phyloP scores from a whole-genome alignment of 2,888 invertebrate species.

The Platynereis dumerilii region DNA sequence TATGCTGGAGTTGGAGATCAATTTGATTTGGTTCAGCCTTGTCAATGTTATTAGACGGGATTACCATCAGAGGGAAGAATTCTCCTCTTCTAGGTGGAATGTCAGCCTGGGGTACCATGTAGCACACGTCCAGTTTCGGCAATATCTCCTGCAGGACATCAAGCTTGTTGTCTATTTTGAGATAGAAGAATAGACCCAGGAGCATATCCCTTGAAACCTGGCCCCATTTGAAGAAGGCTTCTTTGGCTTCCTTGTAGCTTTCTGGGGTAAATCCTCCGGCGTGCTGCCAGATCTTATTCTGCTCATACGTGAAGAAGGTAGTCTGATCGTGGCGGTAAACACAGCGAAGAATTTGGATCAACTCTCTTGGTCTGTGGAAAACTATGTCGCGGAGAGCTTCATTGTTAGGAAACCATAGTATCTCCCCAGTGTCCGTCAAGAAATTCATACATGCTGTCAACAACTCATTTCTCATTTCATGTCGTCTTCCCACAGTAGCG shows the following conservation, averaged over 20 bases:
- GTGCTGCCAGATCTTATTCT: conserved; percentile 53
- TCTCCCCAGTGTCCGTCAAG: conserved; percentile 53
- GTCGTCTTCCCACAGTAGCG: conserved; percentile 39
- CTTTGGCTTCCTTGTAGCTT: conserved; percentile 47
- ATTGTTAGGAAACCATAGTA: conserved; percentile 53
- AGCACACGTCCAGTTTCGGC: conserved; percentile 54
- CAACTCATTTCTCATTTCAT: conserved; percentile 42
- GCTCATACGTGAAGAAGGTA: conserved; percentile 48
- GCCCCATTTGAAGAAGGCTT: conserved; percentile 48
- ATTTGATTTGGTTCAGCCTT: conserved; percentile 8
- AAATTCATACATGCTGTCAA: conserved; percentile 51
- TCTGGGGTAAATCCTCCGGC: conserved; percentile 50
- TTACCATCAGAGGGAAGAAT: conserved; percentile 27
- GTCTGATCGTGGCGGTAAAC: conserved; percentile 54
- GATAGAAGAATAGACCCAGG: conserved; percentile 57
- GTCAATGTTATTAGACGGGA: conserved; percentile 30
- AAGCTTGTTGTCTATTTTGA: conserved; percentile 44
- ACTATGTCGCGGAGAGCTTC: conserved; percentile 47
- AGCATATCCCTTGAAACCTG: conserved; percentile 56
- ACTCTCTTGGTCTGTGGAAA: conserved; percentile 53
- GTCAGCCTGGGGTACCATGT: conserved; percentile 52
- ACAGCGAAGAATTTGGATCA: conserved; percentile 49
- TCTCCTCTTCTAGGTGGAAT: conserved; percentile 8
- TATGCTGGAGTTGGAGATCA: conserved; percentile 21
- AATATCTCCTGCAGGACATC: conserved; percentile 50